phyloP scores from a whole-genome alignment of 1,140 invertebrate genomes.

The Tetramorium simillimum region DNA sequence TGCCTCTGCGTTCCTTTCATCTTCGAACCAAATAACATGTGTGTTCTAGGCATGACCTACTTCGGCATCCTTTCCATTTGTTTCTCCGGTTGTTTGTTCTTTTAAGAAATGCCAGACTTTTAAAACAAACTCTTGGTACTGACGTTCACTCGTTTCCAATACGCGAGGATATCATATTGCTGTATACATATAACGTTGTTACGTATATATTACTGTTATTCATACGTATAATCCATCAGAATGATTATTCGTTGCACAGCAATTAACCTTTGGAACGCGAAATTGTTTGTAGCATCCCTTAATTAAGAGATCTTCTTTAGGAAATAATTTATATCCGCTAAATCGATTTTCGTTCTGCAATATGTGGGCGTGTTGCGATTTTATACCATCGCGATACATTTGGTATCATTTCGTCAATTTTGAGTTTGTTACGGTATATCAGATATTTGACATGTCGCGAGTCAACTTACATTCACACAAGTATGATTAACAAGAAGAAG shows the following conservation, averaged over 20 bases:
- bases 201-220: background rate
- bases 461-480: background rate
- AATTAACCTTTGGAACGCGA: background rate
- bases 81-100: background rate
- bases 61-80: conserved; percentile 27
- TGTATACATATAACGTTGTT: background rate
- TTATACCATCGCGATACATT: background rate
- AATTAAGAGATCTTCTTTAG: background rate
- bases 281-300: background rate
- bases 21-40: conserved; percentile 43
- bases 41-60: conserved; percentile 31
- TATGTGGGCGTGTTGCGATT: background rate
- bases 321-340: background rate
- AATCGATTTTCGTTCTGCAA: background rate
- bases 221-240: background rate
- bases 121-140: conserved; percentile 29
- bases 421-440: background rate
- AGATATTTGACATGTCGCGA: conserved; percentile 4
- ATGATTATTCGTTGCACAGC: background rate
- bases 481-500: conserved; percentile 6
- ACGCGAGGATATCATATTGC: background rate
- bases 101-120: background rate
- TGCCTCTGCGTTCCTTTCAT: conserved; percentile 20
- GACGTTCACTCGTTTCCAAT: background rate
- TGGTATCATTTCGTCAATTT: background rate